Evolutionary conservation across 2,888 invertebrate species (phyloP).

Genomic region (Dione juno): DNA sequence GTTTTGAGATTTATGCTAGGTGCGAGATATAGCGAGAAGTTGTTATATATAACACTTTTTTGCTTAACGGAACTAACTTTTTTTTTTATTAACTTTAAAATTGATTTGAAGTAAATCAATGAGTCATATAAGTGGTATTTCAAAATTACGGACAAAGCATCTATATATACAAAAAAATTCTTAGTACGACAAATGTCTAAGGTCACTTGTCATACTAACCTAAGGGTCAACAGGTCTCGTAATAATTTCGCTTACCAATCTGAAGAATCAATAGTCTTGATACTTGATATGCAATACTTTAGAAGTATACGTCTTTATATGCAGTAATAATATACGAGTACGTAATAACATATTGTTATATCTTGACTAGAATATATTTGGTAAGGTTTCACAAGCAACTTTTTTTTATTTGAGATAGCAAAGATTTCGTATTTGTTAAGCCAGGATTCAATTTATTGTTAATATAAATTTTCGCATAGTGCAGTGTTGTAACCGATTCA

Average conservation of each 20-base stretch:
- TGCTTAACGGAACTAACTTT: no score
- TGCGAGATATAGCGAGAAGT: no score
- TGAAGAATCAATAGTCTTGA: not conserved
- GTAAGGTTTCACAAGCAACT: not conserved
- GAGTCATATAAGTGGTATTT: no score
- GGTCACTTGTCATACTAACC: no score
- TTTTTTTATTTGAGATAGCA: not conserved
- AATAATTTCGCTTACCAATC: slow-evolving; percentile 2
- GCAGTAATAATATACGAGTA: slow-evolving; percentile 4
- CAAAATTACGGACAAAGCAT: not conserved
- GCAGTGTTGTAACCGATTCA: not conserved
- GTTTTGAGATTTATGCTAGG: no score
- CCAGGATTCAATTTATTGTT: not conserved
- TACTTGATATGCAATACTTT: slow-evolving; percentile 9
- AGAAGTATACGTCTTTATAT: not conserved
- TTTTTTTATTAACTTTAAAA: no score
- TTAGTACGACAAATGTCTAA: not conserved
- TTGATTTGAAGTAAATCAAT: no score
- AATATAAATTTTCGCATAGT: not conserved
- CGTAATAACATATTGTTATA: not conserved
- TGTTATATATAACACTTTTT: no score
- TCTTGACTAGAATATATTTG: not conserved
- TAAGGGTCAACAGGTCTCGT: no score
- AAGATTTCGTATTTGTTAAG: not conserved
- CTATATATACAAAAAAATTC: not conserved